Conservation (phyloP, 2,888 invertebrate genomes). For the Tenthredo distinguenda region DNA sequence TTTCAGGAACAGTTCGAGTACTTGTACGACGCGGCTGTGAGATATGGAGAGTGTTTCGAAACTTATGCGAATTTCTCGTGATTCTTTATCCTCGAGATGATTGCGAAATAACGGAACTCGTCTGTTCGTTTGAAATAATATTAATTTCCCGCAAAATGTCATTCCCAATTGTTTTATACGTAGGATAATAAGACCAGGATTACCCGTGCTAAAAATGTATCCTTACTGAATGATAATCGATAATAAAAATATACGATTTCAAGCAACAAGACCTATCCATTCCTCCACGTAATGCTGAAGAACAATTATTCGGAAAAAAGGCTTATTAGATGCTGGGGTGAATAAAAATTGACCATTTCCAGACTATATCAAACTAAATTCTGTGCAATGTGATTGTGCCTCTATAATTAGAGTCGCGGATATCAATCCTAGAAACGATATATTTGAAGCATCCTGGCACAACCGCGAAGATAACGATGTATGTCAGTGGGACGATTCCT, state of each 20-base stretch:
- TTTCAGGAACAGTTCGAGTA: slow-evolving; percentile 75
- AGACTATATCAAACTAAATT: not conserved
- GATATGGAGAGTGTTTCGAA: slow-evolving; percentile 73
- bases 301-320: no score
- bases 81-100: not conserved
- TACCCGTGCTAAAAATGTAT: not conserved
- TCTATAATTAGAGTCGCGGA: not conserved
- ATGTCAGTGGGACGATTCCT: not conserved
- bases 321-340: no score
- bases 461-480: not conserved
- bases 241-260: no score
- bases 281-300: no score
- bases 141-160: not conserved
- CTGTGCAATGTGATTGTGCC: not conserved
- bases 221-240: not conserved
- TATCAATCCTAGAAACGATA: not conserved
- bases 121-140: not conserved
- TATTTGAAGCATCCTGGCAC: not conserved
- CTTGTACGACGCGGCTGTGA: slow-evolving; percentile 73
- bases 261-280: no score
- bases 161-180: not conserved
- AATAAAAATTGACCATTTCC: not conserved
- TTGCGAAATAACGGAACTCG: not conserved
- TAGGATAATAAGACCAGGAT: not conserved
- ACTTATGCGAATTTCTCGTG: slow-evolving; percentile 71